phyloP scores from a whole-genome alignment of 2,888 invertebrate species.

The Stenotaenia linearis region DNA sequence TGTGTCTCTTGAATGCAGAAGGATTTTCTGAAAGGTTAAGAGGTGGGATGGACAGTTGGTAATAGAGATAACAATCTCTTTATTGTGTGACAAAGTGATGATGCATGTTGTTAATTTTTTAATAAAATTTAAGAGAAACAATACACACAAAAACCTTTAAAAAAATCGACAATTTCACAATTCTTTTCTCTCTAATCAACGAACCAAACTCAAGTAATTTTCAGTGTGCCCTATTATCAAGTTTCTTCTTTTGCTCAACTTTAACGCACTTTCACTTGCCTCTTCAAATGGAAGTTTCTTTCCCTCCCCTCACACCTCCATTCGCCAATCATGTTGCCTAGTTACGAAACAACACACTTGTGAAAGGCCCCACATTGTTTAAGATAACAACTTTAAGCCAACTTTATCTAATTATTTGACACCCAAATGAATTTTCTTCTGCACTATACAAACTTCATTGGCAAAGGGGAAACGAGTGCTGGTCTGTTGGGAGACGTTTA shows the following conservation, averaged over 20 bases:
- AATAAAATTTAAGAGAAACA: no score
- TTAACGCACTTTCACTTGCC: neutral
- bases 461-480: neutral
- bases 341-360: neutral
- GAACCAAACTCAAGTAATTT: neutral
- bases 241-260: neutral
- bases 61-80: neutral
- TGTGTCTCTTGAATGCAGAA: neutral
- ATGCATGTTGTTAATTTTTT: no score
- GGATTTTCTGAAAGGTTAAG: neutral
- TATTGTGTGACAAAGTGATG: no score
- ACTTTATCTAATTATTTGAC: neutral
- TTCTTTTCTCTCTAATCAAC: no score
- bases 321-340: neutral
- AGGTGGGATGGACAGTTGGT: neutral
- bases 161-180: no score
- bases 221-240: neutral
- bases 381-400: neutral
- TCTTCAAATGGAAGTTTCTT: neutral
- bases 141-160: no score
- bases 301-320: neutral
- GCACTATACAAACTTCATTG: neutral
- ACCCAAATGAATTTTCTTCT: neutral
- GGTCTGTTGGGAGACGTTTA: neutral
- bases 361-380: neutral